These are phyloP conservation scores for Planococcus citri DNA, from an alignment of 1,140 invertebrate genomes.

Conservation along the genomic window DNA sequence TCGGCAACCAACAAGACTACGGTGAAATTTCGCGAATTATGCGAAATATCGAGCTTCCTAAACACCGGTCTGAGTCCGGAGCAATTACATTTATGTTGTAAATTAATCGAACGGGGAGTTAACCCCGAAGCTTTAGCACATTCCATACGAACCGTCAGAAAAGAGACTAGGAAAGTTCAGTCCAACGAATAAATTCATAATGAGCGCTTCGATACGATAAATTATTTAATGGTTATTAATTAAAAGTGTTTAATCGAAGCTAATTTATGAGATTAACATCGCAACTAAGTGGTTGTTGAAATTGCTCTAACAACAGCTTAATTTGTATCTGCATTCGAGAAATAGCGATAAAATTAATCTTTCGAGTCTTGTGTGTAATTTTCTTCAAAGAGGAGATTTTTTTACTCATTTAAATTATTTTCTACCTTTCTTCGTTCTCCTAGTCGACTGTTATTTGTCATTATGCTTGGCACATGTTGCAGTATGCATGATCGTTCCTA, in stretches of 20 bases:
- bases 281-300: not conserved
- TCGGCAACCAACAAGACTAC: not conserved
- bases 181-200: not conserved
- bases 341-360: no score
- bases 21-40: not conserved
- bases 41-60: not conserved
- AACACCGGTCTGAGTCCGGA: not conserved
- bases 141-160: not conserved
- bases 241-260: not conserved
- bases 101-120: not conserved
- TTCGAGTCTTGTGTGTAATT: no score
- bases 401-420: no score
- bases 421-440: no score
- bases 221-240: constrained; percentile 4
- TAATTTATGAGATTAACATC: no score
- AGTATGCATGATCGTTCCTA: no score
- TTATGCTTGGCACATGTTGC: no score
- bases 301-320: no score
- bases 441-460: no score
- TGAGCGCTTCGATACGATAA: not conserved
- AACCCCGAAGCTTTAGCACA: not conserved
- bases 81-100: not conserved
- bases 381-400: no score
- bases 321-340: no score
- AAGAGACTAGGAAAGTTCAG: not conserved